phyloP scores from a whole-genome alignment of 2,888 invertebrate genomes.

The Lysandra bellargus region DNA sequence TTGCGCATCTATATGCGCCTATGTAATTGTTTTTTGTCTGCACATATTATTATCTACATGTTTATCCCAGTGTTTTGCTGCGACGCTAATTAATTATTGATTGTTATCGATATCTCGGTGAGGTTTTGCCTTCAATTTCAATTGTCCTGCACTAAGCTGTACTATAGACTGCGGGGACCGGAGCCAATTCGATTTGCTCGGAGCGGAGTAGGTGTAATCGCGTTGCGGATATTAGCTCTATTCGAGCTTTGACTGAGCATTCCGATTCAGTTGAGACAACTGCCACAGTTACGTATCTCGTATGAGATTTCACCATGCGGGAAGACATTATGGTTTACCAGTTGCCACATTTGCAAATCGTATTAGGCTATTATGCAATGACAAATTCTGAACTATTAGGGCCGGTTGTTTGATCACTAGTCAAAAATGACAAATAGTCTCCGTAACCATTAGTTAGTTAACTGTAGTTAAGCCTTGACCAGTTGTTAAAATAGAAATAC shows the following conservation, averaged over 20 bases:
- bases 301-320: not conserved
- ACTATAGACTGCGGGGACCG: not conserved
- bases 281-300: slow-evolving; percentile 16
- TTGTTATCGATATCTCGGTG: not conserved
- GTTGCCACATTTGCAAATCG: not conserved
- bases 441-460: too few relatives aligned
- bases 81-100: slow-evolving; percentile 14
- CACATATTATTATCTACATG: not conserved
- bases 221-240: slow-evolving; percentile 8
- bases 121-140: not conserved
- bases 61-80: not conserved
- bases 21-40: slow-evolving; percentile 1
- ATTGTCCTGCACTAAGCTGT: not conserved
- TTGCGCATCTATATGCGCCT: slow-evolving; percentile 4
- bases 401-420: too few relatives aligned
- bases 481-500: too few relatives aligned
- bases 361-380: not conserved
- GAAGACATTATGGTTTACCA: not conserved
- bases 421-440: too few relatives aligned
- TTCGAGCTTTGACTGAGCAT: slow-evolving; percentile 1
- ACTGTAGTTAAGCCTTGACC: too few relatives aligned
- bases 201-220: not conserved
- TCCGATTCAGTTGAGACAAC: slow-evolving; percentile 10
- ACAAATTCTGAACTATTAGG: not conserved
- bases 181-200: slow-evolving; percentile 5